Evolutionary conservation across 2,888 invertebrate genomes (phyloP), one percentile per base, ranked within the genome.

Genomic region (Dione vanillae): DNA sequence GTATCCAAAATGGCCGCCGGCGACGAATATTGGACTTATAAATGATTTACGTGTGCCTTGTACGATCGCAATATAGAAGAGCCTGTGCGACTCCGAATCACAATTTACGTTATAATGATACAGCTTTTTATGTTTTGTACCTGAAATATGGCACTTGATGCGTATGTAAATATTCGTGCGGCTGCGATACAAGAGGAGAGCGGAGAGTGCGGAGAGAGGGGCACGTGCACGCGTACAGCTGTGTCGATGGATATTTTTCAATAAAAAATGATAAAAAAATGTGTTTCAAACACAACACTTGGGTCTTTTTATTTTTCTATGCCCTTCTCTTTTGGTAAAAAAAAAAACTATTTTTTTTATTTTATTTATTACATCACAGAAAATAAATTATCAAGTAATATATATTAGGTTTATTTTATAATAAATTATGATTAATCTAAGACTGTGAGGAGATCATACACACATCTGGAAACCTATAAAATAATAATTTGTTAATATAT

Each of bases 221-320:
- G n/a, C 61, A 27, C 61, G 64, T 69, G 67, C 71, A 84, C 89
- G 84, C 82, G 77, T 78, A 89, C 90, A 91, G 75, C 92, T 85
- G 83, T 88, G 90, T 87, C 89, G 80, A 85, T 79, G 81, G 82
- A 88, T 89, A 91, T 91, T 93, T 92, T 92, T 91, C 91, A 92
- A 92, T 92, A 92, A 93, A 92, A 87, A 91, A 89, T 82, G 79
- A 82, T 81, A 82, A 91, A 91, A n/a, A 92, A 92, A 91, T 83
- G 92, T 93, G 92, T 93, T 93, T 91, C 88, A 82, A 93, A 93
- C 92, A 93, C 92, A 91, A 92, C 92, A 92, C 83, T 85, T 75
- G 72, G 71, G 84, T 84, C 80, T 87, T 92, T 92, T 83, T 79
- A 86, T 91, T 85, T 67, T 16, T 65, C 35, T 11, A 56, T 27